Conservation (phyloP, 2,888 invertebrate species). For the Sussaba pulchella region DNA sequence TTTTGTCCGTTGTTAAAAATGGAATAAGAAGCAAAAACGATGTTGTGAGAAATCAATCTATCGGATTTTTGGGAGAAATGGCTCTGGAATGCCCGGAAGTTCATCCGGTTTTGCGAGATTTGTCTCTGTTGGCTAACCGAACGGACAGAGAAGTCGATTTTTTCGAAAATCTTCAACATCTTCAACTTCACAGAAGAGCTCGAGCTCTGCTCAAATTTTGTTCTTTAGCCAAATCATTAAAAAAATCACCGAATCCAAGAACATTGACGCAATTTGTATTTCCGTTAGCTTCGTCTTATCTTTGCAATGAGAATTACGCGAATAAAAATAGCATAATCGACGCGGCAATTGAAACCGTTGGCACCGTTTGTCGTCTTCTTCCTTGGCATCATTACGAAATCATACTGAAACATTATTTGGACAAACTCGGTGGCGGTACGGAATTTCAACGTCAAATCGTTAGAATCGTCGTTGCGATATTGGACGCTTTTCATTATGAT, state of each 20-base stretch:
- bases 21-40: constrained; percentile 91
- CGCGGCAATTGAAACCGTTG: constrained; percentile 93
- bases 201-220: constrained; percentile 93
- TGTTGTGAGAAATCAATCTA: constrained; percentile 91
- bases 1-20: constrained; percentile 90
- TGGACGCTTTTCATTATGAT: constrained; percentile 97
- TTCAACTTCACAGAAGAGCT: constrained; percentile 94
- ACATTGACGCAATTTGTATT: constrained; percentile 94
- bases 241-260: constrained; percentile 87
- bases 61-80: constrained; percentile 91
- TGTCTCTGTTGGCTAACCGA: constrained; percentile 89
- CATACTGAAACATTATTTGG: constrained; percentile 92
- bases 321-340: constrained; percentile 93
- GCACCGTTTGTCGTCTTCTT: constrained; percentile 90
- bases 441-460: constrained; percentile 94
- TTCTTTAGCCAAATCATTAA: constrained; percentile 87
- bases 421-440: constrained; percentile 89
- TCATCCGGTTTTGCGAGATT: constrained; percentile 90
- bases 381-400: constrained; percentile 97
- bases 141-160: constrained; percentile 95
- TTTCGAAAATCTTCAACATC: constrained; percentile 96
- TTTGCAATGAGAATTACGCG: constrained; percentile 91
- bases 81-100: constrained; percentile 89
- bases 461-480: constrained; percentile 90
- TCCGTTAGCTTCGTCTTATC: constrained; percentile 92